phyloP scores from a whole-genome alignment of 2,888 invertebrate genomes.

The Tetanocera ferruginea region DNA sequence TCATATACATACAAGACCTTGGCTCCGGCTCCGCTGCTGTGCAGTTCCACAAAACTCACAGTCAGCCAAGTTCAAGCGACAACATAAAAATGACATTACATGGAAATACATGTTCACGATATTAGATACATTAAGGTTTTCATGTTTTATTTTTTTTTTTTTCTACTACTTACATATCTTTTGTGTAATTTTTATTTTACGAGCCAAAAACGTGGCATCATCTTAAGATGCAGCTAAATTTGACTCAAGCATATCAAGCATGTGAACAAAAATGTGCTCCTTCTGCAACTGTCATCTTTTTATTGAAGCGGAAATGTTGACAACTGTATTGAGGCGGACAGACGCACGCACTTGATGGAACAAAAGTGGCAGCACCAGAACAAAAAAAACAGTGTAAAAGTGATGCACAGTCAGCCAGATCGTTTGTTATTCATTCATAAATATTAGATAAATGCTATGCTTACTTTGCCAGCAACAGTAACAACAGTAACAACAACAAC shows the following conservation, averaged over 20 bases:
- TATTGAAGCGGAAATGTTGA: constrained; percentile 35
- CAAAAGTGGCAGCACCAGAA: constrained; percentile 18
- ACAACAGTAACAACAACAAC: neutral
- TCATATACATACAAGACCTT: constrained; percentile 56
- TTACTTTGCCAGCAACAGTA: neutral
- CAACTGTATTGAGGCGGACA: constrained; percentile 18
- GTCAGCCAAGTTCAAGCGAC: neutral
- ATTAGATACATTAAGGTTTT: constrained; percentile 14
- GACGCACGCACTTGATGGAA: neutral
- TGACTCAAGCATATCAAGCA: neutral
- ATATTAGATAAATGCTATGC: constrained; percentile 21
- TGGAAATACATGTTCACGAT: neutral
- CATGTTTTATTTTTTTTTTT: constrained; percentile 9
- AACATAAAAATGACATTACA: constrained; percentile 32
- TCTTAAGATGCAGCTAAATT: neutral
- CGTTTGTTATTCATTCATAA: constrained; percentile 19
- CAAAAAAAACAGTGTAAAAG: constrained; percentile 7
- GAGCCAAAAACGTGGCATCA: neutral
- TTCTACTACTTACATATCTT: neutral
- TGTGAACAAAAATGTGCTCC: constrained; percentile 11
- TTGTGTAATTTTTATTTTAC: neutral
- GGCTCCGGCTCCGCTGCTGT: neutral
- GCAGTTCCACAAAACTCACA: constrained; percentile 1
- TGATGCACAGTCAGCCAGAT: neutral
- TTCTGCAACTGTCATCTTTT: constrained; percentile 24